Base-by-base conservation (phyloP, 2,888 invertebrate species). In the Venusia cambrica region DNA sequence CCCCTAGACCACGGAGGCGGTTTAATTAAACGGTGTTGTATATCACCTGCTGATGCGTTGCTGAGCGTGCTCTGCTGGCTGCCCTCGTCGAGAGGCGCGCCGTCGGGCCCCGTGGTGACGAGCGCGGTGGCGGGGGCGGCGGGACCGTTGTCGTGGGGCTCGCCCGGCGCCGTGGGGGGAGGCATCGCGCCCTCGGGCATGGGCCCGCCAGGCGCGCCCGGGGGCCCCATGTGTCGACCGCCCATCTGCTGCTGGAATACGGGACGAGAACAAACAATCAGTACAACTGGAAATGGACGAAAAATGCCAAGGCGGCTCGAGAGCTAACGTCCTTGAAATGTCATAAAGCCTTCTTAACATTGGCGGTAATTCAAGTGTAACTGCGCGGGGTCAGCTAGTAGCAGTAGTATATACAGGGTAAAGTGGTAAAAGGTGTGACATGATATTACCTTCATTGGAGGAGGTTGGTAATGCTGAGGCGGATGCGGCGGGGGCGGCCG, bases 51-150 rank as follows among this genome's bases (percentile, higher is more conserved):
- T 50, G 97, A 97, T 41, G 97, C 96, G 81, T 96, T 97, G 37
- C 96, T 96, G 51, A 96, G 89, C 51, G 96, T 97, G 62, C 96
- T 96, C 80, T 97, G 96, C 75, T 97, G 97, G 59, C 95, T 95
- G 59, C 94, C 96, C 78, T 97, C 96, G 74, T 97, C 96, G 51
- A 97, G 90, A 21, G 93, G 92, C 48, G 95, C 91, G 39, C 96
- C 96, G 84, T 97, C 96, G 6, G 96, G 96, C 2, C 96, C 96
- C 34, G 96, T 96, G 49, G 96, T 96, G 61, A 96, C 94, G 51
- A 96, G 93, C 40, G 94, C 93, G 22, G 95, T 95, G 55, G 95
- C 95, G 38, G 94, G 92, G 71, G 93, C 89, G 27, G 88, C 79
- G n/a, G 89, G 87, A 10, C 90, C 90, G 74, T 91, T 90, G 70